Evolutionary conservation across 2,797 vertebrate genomes (phyloP), one percentile per base, ranked within the genome.

Genomic region (Mareca penelope): DNA sequence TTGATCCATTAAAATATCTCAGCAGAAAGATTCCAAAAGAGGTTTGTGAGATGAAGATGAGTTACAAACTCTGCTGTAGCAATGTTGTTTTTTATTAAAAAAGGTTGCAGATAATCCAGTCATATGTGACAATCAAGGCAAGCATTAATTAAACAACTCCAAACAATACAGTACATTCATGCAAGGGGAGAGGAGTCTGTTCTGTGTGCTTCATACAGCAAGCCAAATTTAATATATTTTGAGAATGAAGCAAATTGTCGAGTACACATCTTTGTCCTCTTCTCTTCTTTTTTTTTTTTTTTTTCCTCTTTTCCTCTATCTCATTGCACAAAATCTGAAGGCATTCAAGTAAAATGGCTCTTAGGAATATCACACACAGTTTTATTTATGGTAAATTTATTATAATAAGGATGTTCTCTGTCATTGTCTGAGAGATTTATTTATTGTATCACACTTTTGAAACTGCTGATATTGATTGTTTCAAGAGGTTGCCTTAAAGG

Each of bases 401-500:
- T 97, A 96, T 96, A 97, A 97, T 95, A 97, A 96, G 97, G 87
- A 94, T 97, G 95, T 96, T 96, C 95, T 87, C 94, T 96, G 93
- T 97, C 96, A 96, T 95, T 96, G 95, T 96, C 94, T 97, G 94
- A 97, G 92, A 96, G 89, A 97, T 97, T 97, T 97, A 97, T 98
- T 97, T 96, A 96, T 97, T 94, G 86, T 87, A 94, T 94, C 91
- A 93, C 88, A 94, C 92, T 96, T 97, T 81, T 87, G 96, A 96
- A 96, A 95, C 80, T 93, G 96, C 91, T 93, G 94, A 95, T 96
- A 96, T 95, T 95, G 95, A 96, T 97, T 93, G 68, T 94, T 96
- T 93, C 81, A 81, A 95, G 96, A 95, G 87, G 83, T 93, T 95
- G 90, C 85, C 95, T 96, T 83, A 93, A 96, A 97, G 79, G 83